Evolutionary conservation across 2,113 vertebrate species (phyloP).

Genomic region (Atractosteus spatula): DNA sequence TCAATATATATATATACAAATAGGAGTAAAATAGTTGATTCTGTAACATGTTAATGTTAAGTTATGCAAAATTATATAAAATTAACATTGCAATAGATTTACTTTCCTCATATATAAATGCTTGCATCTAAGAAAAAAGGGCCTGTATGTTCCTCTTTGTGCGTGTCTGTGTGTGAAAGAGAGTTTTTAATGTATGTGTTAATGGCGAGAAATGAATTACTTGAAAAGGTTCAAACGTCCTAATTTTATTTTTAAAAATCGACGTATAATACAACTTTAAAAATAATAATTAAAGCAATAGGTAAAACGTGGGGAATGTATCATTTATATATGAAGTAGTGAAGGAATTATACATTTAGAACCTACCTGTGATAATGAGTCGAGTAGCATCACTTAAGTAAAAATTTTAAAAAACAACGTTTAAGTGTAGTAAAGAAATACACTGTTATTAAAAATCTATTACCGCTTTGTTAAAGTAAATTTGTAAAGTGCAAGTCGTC

Average conservation of each 20-base stretch:
- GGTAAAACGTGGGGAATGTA: background rate
- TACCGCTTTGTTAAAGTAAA: slow-evolving; percentile 25
- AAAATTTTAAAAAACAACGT: background rate
- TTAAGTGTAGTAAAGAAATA: background rate
- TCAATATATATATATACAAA: too few species aligned
- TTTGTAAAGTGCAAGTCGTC: slow-evolving; percentile 17
- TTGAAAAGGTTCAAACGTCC: too few species aligned
- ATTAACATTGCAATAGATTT: too few species aligned
- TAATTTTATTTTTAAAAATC: too few species aligned
- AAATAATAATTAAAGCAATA: background rate
- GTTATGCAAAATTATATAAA: too few species aligned
- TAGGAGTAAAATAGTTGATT: too few species aligned
- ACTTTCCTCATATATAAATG: too few species aligned
- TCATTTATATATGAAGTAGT: background rate
- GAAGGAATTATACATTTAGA: too few species aligned
- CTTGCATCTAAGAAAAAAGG: background rate
- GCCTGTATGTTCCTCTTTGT: background rate
- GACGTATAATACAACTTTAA: background rate
- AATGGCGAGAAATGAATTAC: background rate
- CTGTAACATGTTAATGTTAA: too few species aligned
- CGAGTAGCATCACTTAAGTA: too few species aligned
- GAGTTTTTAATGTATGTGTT: background rate
- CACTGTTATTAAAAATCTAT: slow-evolving; percentile 20
- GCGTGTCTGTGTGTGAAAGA: background rate
- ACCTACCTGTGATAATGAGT: too few species aligned